Evolutionary conservation across 2,888 invertebrate species (phyloP).

Genomic region (Maniola hyperantus): DNA sequence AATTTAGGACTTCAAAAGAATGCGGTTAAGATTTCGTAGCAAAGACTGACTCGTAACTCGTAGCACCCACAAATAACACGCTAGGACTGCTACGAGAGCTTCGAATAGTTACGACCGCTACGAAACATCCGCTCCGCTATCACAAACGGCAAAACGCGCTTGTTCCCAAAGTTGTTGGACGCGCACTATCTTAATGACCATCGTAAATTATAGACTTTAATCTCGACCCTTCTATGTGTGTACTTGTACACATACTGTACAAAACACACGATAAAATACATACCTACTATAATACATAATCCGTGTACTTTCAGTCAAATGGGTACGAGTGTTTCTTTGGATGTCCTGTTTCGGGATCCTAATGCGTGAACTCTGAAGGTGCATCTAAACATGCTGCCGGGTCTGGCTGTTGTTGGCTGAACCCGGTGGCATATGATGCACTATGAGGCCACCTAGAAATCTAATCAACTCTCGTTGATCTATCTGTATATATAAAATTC

Average conservation of each 20-base stretch:
- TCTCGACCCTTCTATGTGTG: constrained; percentile 20
- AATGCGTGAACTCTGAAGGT: too few relatives aligned
- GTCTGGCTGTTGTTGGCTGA: too few relatives aligned
- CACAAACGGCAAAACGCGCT: constrained; percentile 18
- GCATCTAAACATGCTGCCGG: too few relatives aligned
- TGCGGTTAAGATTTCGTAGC: neutral
- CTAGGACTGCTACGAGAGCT: constrained; percentile 17
- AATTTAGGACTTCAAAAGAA: neutral
- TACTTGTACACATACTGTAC: neutral
- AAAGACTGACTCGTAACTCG: neutral
- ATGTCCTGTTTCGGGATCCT: too few relatives aligned
- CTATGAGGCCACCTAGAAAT: too few relatives aligned
- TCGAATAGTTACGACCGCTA: constrained; percentile 13
- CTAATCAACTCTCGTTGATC: too few relatives aligned
- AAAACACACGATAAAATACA: neutral
- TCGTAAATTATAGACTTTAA: constrained; percentile 28
- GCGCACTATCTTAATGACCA: constrained; percentile 24
- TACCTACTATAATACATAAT: too few relatives aligned
- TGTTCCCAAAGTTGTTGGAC: constrained; percentile 26
- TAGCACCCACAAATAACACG: constrained; percentile 5
- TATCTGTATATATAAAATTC: too few relatives aligned
- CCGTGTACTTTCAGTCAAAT: too few relatives aligned
- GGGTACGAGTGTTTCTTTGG: too few relatives aligned
- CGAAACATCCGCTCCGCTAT: constrained; percentile 20
- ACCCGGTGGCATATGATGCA: too few relatives aligned